Evolutionary conservation across 2,888 invertebrate genomes (phyloP).

Genomic region (Pardosa pseudoannulata): DNA sequence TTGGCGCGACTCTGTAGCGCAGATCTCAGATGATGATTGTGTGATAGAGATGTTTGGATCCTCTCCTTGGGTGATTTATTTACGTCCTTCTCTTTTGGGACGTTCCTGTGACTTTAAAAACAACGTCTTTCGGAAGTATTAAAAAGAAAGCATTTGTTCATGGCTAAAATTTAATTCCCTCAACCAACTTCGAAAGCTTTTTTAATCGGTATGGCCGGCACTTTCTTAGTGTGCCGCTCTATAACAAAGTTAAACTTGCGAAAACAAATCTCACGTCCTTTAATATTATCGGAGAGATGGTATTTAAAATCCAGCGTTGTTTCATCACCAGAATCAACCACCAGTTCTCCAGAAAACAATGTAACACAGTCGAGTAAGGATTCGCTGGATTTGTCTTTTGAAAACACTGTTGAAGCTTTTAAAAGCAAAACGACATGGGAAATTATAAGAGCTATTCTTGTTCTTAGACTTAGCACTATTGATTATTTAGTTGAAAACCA

Average conservation of each 20-base stretch:
- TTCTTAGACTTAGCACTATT: constrained; percentile 93
- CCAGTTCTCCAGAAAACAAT: no score
- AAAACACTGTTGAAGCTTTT: constrained; percentile 92
- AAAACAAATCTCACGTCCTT: background rate
- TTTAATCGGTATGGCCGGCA: background rate
- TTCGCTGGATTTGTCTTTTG: constrained; percentile 89
- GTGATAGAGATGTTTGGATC: no score
- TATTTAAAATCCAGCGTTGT: background rate
- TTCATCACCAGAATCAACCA: background rate
- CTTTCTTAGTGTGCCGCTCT: background rate
- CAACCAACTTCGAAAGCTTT: no score
- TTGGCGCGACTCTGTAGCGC: no score
- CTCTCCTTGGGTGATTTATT: no score
- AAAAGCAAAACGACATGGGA: constrained; percentile 96
- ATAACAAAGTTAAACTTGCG: background rate
- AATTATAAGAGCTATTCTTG: constrained; percentile 91
- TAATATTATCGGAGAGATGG: background rate
- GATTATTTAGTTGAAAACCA: constrained; percentile 93
- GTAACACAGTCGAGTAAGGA: constrained; percentile 79
- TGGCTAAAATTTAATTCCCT: no score
- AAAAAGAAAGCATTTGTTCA: no score
- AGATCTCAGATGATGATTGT: no score
- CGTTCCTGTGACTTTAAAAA: no score
- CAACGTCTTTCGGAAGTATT: no score
- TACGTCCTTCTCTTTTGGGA: no score